These are phyloP conservation scores for Spinibarbus caldwelli DNA, from an alignment of 2,797 vertebrate genomes.

Conservation along the genomic window DNA sequence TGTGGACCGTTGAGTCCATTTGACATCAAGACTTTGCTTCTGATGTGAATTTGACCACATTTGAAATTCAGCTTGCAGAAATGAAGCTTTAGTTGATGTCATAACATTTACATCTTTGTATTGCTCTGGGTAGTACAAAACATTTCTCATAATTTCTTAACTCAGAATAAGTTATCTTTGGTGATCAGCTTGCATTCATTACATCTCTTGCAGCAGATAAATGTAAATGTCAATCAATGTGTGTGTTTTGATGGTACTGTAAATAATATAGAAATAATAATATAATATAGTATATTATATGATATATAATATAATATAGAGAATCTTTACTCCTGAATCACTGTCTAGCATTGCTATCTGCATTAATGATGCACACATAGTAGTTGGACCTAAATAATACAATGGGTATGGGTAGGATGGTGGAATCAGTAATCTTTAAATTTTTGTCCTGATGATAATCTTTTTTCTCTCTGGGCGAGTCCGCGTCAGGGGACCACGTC, in stretches of 20 bases:
- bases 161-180: not conserved
- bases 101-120: not conserved
- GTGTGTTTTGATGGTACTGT: not conserved
- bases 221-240: not conserved
- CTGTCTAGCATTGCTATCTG: not conserved
- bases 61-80: not conserved
- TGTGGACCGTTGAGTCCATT: not conserved
- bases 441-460: conserved; percentile 7
- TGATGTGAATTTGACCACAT: not conserved
- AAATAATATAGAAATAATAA: no score
- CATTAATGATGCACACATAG: not conserved
- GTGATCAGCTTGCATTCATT: not conserved
- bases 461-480: not conserved
- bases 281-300: no score
- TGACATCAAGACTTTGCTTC: not conserved
- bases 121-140: not conserved
- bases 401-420: not conserved
- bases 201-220: not conserved
- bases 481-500: not conserved
- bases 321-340: not conserved
- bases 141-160: not conserved
- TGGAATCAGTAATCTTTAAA: not conserved
- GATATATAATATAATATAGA: no score
- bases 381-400: not conserved
- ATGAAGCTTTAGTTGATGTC: not conserved